phyloP scores from a whole-genome alignment of 2,113 vertebrate species.

The Theropithecus gelada region DNA sequence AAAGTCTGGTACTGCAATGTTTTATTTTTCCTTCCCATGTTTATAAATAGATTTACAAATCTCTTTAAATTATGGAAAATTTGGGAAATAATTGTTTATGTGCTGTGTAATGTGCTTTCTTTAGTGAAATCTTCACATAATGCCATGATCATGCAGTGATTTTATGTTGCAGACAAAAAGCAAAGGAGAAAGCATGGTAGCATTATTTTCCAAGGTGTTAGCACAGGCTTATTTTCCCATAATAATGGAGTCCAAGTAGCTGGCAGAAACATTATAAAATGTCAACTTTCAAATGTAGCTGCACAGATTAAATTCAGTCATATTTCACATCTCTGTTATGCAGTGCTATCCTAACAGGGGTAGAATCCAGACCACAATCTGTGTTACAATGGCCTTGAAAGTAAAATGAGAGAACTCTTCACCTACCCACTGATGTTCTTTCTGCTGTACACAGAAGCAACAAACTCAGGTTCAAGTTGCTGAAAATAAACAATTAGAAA shows the following conservation, averaged over 20 bases:
- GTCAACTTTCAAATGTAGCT: constrained; percentile 56
- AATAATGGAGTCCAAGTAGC: constrained; percentile 68
- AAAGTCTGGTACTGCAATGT: not conserved
- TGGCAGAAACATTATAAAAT: constrained; percentile 63
- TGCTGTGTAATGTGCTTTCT: constrained; percentile 9
- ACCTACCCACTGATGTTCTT: constrained; percentile 57
- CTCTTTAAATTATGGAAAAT: not conserved
- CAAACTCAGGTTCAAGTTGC: not conserved
- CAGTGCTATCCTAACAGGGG: constrained; percentile 36
- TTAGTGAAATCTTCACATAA: constrained; percentile 44
- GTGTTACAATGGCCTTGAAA: constrained; percentile 57
- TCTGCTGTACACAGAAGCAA: constrained; percentile 29
- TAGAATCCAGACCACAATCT: constrained; percentile 43
- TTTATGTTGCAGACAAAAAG: constrained; percentile 73
- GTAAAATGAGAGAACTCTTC: constrained; percentile 68
- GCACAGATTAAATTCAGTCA: constrained; percentile 61
- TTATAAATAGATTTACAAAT: not conserved
- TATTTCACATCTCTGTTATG: constrained; percentile 56
- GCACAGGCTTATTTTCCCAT: constrained; percentile 72
- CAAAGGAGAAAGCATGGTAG: constrained; percentile 63
- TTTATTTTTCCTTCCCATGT: not conserved
- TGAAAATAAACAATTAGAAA: constrained; percentile 82
- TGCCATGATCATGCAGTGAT: not conserved
- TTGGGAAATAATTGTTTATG: constrained; percentile 43
- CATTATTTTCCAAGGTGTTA: constrained; percentile 70